Percentiles rank a stretch among this genome's conserved stretches.
phyloP scores from a whole-genome alignment of 1,140 invertebrate species.

The Penaeus japonicus region DNA sequence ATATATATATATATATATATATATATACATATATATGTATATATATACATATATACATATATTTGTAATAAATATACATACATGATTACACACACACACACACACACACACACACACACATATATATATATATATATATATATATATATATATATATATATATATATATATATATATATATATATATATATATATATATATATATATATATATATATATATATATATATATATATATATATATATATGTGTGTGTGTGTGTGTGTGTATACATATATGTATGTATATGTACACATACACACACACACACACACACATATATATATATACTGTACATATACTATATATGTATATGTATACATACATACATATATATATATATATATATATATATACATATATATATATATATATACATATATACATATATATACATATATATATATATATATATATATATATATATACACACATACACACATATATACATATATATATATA shows the following conservation, averaged over 20 bases:
- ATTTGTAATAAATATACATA: neutral
- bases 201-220: neutral
- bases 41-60: neutral
- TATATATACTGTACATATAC: too few species aligned
- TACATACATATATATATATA: too few species aligned
- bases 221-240: neutral
- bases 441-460: too few species aligned
- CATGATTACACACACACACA: neutral
- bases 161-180: conserved; percentile 6
- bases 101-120: neutral
- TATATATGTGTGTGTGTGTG: neutral
- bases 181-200: neutral
- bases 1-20: neutral
- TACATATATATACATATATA: too few species aligned
- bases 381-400: too few species aligned
- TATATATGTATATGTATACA: too few species aligned
- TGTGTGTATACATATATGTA: too few species aligned
- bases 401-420: too few species aligned
- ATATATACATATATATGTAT: neutral
- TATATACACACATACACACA: too few species aligned
- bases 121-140: conserved; percentile 6
- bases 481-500: too few species aligned
- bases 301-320: too few species aligned
- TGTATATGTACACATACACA: too few species aligned
- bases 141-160: conserved; percentile 6